Conservation (phyloP, 2,888 invertebrate genomes). For the Gymnoscelis rufifasciata region DNA sequence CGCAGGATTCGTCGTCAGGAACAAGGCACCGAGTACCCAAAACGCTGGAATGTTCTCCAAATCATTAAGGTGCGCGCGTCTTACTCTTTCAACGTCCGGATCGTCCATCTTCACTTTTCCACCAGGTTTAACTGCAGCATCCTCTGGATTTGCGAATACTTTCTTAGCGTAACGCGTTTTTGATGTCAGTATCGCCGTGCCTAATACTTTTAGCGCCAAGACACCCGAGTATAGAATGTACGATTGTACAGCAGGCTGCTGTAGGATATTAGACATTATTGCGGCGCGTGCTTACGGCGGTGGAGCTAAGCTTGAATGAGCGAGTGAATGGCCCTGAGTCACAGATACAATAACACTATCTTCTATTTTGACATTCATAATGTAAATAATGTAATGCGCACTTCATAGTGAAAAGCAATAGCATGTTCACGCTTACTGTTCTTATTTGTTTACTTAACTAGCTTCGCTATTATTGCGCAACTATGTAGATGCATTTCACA, state of each 20-base stretch:
- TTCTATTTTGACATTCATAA: no score
- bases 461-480: no score
- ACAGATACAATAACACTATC: no score
- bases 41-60: slow-evolving; percentile 84
- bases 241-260: slow-evolving; percentile 16
- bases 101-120: slow-evolving; percentile 54
- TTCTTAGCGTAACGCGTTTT: slow-evolving; percentile 26
- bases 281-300: no score
- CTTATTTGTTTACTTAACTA: no score
- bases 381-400: no score
- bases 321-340: no score
- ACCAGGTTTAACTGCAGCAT: slow-evolving; percentile 34
- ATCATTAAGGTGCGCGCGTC: slow-evolving; percentile 83
- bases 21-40: slow-evolving; percentile 77
- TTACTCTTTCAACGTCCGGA: slow-evolving; percentile 57
- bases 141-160: slow-evolving; percentile 57
- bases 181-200: slow-evolving; percentile 13
- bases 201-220: slow-evolving; percentile 14
- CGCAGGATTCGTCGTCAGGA: slow-evolving; percentile 76
- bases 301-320: no score
- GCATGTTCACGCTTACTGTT: no score
- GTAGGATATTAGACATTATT: slow-evolving; percentile 3
- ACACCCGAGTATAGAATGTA: slow-evolving; percentile 15
- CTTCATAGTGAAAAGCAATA: no score
- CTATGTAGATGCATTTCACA: no score